Evolutionary conservation across 92 coral and sea anemone genomes (phyloP).

Genomic region (Meandrina meandrites): DNA sequence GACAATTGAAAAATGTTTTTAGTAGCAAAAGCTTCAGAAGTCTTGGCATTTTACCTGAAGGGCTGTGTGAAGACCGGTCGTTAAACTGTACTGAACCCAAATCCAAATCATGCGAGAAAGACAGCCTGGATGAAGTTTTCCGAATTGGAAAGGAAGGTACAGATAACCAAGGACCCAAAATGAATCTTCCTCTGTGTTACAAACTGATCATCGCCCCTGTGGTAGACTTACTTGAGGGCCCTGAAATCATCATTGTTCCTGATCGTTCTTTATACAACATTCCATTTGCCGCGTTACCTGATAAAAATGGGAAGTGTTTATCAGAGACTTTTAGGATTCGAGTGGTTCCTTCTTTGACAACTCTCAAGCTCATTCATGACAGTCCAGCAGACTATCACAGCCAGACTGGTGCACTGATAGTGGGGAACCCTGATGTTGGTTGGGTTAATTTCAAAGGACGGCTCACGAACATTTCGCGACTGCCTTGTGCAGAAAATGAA

Average conservation of each 20-base stretch:
- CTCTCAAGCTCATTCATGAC: neutral
- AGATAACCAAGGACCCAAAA: neutral
- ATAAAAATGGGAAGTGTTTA: neutral
- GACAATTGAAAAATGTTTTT: neutral
- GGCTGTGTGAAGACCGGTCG: neutral
- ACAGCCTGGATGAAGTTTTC: too few species aligned
- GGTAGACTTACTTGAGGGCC: neutral
- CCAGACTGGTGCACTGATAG: neutral
- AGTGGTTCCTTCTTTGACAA: neutral
- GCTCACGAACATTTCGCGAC: neutral
- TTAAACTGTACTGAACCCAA: too few species aligned
- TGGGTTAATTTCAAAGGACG: neutral
- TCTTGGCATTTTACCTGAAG: neutral
- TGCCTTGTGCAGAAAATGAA: neutral
- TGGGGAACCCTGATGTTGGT: neutral
- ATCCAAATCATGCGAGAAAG: too few species aligned
- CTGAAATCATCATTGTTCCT: neutral
- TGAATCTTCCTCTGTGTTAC: neutral
- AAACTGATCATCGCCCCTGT: neutral
- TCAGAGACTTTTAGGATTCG: constrained; percentile 14
- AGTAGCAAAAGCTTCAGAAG: neutral
- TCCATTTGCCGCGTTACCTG: too few species aligned
- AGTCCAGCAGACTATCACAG: neutral
- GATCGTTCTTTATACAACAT: neutral
- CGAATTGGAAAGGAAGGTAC: too few species aligned